A percentile compares a stretch with the other conserved stretches of the same genome.
Evolutionary conservation across 2,797 vertebrate genomes (phyloP).

Genomic region (Anolis apletophallus): DNA sequence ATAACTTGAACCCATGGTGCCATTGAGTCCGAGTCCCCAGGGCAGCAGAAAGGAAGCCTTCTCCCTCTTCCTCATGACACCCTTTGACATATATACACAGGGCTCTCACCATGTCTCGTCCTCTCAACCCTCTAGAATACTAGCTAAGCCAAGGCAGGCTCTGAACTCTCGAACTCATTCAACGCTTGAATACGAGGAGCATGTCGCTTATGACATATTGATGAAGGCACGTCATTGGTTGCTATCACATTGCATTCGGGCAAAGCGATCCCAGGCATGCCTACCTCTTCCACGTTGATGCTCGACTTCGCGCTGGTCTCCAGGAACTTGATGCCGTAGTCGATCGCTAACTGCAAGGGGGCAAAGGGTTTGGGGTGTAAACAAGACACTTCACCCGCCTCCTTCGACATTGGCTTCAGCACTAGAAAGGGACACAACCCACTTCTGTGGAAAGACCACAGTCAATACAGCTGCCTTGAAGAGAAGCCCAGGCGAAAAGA

Average conservation of each 20-base stretch:
- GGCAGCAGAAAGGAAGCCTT: too few species aligned
- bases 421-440: not conserved
- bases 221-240: not conserved
- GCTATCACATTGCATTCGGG: not conserved
- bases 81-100: too few species aligned
- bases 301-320: constrained; percentile 98
- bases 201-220: not conserved
- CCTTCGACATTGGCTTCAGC: not conserved
- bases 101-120: too few species aligned
- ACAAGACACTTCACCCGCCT: not conserved
- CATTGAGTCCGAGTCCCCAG: too few species aligned
- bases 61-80: too few species aligned
- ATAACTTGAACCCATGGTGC: too few species aligned
- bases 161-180: not conserved
- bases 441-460: too few species aligned
- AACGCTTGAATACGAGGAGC: not conserved
- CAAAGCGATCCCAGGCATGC: constrained; percentile 27
- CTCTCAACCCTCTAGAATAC: too few species aligned
- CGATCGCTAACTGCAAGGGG: constrained; percentile 91
- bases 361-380: constrained; percentile 27
- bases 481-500: too few species aligned
- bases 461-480: too few species aligned
- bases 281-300: constrained; percentile 97
- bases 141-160: too few species aligned
- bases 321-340: constrained; percentile 98